Conservation (phyloP, 2,797 vertebrate species). For the Cyclura pinguis region DNA sequence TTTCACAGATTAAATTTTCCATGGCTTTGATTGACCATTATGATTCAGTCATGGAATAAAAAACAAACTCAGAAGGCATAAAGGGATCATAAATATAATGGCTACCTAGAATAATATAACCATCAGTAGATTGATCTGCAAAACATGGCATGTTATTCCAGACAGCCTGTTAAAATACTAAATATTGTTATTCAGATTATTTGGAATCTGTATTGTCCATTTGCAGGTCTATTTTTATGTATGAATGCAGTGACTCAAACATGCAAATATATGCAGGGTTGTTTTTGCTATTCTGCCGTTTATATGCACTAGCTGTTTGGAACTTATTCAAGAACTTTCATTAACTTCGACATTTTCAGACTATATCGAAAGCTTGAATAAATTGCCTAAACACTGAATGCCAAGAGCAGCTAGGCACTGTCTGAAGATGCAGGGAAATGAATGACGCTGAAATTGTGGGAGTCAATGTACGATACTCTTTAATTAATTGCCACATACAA, state of each 20-base stretch:
- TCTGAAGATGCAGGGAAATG: slow-evolving; percentile 66
- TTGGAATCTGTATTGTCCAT: slow-evolving; percentile 63
- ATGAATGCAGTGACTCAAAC: slow-evolving; percentile 66
- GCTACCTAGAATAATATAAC: slow-evolving; percentile 30
- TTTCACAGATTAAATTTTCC: slow-evolving; percentile 36
- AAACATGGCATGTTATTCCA: not conserved
- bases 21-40: slow-evolving; percentile 20
- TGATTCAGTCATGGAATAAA: slow-evolving; percentile 31
- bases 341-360: slow-evolving; percentile 75
- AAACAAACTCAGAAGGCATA: slow-evolving; percentile 9
- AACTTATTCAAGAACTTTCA: slow-evolving; percentile 76
- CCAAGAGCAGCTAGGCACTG: slow-evolving; percentile 58
- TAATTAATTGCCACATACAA: slow-evolving; percentile 78
- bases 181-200: slow-evolving; percentile 71
- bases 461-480: slow-evolving; percentile 69
- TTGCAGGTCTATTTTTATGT: slow-evolving; percentile 71
- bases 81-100: slow-evolving; percentile 18
- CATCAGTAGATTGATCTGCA: slow-evolving; percentile 47
- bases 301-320: slow-evolving; percentile 75
- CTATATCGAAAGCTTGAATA: slow-evolving; percentile 77
- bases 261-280: slow-evolving; percentile 76
- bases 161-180: slow-evolving; percentile 49
- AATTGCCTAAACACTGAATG: slow-evolving; percentile 70
- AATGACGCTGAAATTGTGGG: slow-evolving; percentile 70
- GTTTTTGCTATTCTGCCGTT: slow-evolving; percentile 73